Conservation (phyloP, 2,113 vertebrate species). For the Alaudala cheleensis region DNA sequence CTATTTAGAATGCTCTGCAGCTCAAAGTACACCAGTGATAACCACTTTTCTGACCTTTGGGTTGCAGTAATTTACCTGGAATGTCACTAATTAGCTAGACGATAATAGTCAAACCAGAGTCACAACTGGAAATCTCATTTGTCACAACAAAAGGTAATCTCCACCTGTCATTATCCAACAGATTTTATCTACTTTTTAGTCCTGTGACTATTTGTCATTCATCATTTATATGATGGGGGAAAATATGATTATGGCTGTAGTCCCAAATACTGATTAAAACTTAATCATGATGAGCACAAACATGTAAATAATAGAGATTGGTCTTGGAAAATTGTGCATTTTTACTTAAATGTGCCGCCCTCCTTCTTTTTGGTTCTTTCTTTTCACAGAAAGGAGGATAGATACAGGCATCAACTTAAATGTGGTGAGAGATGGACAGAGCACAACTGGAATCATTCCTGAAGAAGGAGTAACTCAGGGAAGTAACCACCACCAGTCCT, state of each 20-base stretch:
- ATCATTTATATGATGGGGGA: neutral
- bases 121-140: neutral
- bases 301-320: neutral
- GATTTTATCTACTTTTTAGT: neutral
- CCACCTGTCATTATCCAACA: neutral
- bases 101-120: neutral
- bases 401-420: neutral
- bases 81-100: neutral
- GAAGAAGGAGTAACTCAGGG: neutral
- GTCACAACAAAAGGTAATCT: neutral
- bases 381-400: neutral
- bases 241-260: neutral
- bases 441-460: neutral
- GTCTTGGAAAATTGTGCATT: neutral
- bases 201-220: neutral
- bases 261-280: neutral
- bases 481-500: neutral
- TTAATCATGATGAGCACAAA: neutral
- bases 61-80: neutral
- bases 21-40: neutral
- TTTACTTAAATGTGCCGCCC: neutral
- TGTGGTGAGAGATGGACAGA: neutral
- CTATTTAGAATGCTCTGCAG: slow-evolving; percentile 15
- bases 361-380: neutral
- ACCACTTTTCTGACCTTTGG: slow-evolving; percentile 7